These are phyloP conservation scores for Lutjanus campechanus DNA, from an alignment of 2,797 vertebrate species.

Conservation along the genomic window DNA sequence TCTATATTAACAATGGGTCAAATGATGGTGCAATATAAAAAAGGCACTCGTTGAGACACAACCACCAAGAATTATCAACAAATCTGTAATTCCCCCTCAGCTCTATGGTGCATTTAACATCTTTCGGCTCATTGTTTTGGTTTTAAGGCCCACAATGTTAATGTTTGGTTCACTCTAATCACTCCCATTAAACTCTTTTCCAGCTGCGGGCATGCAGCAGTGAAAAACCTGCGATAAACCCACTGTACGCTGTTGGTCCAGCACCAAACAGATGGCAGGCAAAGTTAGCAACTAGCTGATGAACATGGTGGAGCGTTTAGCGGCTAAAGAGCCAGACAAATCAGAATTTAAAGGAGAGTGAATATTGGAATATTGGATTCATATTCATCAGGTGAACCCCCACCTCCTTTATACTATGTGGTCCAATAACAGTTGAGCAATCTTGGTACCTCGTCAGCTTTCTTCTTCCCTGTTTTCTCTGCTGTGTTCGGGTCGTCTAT, in stretches of 20 bases:
- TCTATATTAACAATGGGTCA: constrained; percentile 1
- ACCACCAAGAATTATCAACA: background rate
- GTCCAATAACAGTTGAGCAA: too few relatives aligned
- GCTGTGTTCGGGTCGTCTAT: too few relatives aligned
- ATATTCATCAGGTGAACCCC: background rate
- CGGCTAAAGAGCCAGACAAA: background rate
- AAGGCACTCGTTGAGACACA: background rate
- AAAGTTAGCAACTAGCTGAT: background rate
- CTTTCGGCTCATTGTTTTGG: constrained; percentile 6
- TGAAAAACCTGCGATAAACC: background rate
- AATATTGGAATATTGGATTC: background rate
- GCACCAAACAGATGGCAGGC: background rate
- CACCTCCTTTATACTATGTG: too few relatives aligned
- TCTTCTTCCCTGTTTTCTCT: too few relatives aligned
- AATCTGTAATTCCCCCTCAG: background rate
- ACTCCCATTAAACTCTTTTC: too few relatives aligned
- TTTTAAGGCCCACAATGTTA: background rate
- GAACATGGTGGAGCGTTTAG: background rate
- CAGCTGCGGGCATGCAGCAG: background rate
- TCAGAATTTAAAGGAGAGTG: background rate
- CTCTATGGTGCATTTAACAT: background rate
- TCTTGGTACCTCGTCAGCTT: too few relatives aligned
- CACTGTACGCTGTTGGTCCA: background rate
- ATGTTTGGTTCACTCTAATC: too few relatives aligned
- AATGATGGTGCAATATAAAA: background rate